Conservation (phyloP, 2,888 invertebrate species). For the Oligia strigilis region DNA sequence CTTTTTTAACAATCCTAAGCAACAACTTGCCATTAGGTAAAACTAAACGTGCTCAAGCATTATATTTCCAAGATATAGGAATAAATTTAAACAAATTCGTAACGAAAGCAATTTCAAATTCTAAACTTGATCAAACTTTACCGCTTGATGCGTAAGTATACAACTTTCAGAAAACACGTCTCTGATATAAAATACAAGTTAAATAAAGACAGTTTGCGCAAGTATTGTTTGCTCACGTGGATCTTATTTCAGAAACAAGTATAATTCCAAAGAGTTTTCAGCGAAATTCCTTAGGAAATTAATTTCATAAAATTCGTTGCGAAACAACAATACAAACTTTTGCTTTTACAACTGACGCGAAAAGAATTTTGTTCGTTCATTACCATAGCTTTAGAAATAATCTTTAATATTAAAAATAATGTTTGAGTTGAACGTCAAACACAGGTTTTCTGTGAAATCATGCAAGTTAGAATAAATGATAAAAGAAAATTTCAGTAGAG, state of each 20-base stretch:
- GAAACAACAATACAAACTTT: conserved; percentile 77
- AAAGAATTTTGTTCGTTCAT: conserved; percentile 73
- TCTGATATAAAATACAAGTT: conserved; percentile 88
- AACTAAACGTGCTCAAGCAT: conserved; percentile 68
- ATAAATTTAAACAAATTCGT: conserved; percentile 77
- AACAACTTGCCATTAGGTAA: conserved; percentile 56
- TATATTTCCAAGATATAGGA: conserved; percentile 64
- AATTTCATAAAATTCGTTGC: conserved; percentile 83
- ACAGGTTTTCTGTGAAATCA: conserved; percentile 18
- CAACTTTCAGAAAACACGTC: conserved; percentile 85
- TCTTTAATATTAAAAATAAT: conserved; percentile 48
- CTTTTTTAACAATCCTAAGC: not conserved
- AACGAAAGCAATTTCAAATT: conserved; percentile 82
- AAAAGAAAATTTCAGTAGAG: not conserved
- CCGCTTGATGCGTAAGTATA: conserved; percentile 71
- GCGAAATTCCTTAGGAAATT: conserved; percentile 80
- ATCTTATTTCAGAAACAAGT: conserved; percentile 83
- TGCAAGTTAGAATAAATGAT: not conserved
- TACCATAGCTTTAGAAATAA: conserved; percentile 64
- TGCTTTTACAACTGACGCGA: conserved; percentile 73
- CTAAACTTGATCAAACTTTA: conserved; percentile 79
- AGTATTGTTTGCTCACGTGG: conserved; percentile 84
- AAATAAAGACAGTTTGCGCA: conserved; percentile 84
- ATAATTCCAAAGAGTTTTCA: conserved; percentile 82
- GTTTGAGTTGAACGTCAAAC: conserved; percentile 16